phyloP scores from a whole-genome alignment of 64 coral and sea anemone species.

The Trachythela sp. region DNA sequence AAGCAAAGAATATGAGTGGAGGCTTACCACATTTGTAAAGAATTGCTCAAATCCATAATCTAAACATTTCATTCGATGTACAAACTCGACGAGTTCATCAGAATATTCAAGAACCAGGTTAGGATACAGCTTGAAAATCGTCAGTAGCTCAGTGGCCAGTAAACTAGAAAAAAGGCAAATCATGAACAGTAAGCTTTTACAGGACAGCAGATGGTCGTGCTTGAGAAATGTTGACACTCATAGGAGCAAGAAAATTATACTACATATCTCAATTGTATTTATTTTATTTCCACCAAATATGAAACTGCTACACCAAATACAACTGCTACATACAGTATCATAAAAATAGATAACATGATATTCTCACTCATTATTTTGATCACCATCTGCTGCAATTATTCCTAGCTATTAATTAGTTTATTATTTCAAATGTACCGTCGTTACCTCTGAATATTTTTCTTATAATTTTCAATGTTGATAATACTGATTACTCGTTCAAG shows the following conservation, averaged over 20 bases:
- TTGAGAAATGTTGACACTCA: neutral
- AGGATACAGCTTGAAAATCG: neutral
- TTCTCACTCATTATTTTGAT: too few species aligned
- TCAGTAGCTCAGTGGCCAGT: neutral
- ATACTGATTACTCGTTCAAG: neutral
- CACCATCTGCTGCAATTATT: neutral
- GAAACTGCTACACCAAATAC: too few species aligned
- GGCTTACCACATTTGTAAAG: neutral
- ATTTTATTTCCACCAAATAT: too few species aligned
- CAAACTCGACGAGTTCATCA: neutral
- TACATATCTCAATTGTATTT: too few species aligned
- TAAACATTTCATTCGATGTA: neutral
- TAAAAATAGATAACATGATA: too few species aligned
- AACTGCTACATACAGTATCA: too few species aligned
- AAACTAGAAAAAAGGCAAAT: neutral
- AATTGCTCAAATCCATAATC: neutral
- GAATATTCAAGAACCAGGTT: neutral
- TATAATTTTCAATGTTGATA: neutral
- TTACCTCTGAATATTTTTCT: conserved; percentile 9
- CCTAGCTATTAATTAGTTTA: neutral
- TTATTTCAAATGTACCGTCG: neutral
- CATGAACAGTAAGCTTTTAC: neutral
- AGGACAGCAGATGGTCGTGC: neutral
- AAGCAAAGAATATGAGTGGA: too few species aligned
- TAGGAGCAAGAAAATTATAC: too few species aligned